Evolutionary conservation across 2,888 invertebrate genomes (phyloP), one percentile per base, ranked within the genome.

Genomic region (Cantharis nigra): DNA sequence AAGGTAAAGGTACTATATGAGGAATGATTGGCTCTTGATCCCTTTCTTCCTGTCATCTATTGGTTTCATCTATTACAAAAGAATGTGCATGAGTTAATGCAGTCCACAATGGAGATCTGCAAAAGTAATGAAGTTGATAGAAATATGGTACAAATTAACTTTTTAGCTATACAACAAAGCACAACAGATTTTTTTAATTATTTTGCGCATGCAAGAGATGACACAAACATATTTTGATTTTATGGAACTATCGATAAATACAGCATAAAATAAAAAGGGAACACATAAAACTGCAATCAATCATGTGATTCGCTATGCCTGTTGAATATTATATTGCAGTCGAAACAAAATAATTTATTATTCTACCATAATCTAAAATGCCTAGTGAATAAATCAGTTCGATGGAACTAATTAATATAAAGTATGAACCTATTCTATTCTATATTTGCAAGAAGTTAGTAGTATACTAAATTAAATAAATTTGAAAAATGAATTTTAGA

Each of bases 51-150:
- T 83, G 88, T 88, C 87, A 87, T 84, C 87, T 87, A 71, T 86
- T 85, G 11, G 81, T 16, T 18, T 83, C 78, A 13, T 85, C 87
- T 65, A 87, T 82, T 23, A 86, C 85, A 75, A 88, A 81, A 75
- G 91, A 89, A 85, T 94, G 93, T 84, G 93, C 94, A 85, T 92
- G 92, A 74, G 95, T 95, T 83, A 95, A 91, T 72, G 95, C 93
- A 72, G 94, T 94, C 95, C 95, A 95, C 81, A 96, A 90, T 71
- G 95, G 95, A 80, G 95, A 94, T 84, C 93, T 94, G 88, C 91
- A 85, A 85, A 70, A 75, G 30, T 65, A 28, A 18, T 20, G 23
- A 71, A 70, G 18, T 67, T 23, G 10, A 23, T n/a, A 76, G 11
- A 33, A 33, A 13, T 13, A 4, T 33, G 13, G 4, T 13, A 33